phyloP scores from a whole-genome alignment of 2,797 vertebrate species.

The Argyrosomus regius region DNA sequence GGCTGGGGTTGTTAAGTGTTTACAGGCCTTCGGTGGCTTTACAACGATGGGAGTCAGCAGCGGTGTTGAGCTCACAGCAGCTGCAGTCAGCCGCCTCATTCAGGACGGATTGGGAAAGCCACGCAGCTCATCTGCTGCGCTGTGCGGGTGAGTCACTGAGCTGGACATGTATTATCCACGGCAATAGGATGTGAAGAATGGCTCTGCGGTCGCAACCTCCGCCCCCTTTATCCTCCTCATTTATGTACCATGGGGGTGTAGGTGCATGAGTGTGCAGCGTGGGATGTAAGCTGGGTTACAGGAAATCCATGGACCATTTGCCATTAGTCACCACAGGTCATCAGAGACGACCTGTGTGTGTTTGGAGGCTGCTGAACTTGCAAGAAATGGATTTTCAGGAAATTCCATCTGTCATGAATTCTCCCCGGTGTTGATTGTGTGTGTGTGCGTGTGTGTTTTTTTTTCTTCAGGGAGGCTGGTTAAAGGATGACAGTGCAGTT shows the following conservation, averaged over 20 bases:
- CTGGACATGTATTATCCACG: slow-evolving; percentile 52
- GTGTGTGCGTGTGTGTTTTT: neutral
- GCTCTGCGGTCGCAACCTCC: slow-evolving; percentile 31
- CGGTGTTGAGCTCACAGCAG: slow-evolving; percentile 61
- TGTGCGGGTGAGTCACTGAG: slow-evolving; percentile 43
- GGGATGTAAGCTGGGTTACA: slow-evolving; percentile 38
- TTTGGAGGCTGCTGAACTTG: slow-evolving; percentile 57
- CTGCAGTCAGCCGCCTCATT: slow-evolving; percentile 67
- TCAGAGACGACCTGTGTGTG: slow-evolving; percentile 34
- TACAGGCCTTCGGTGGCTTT: slow-evolving; percentile 59
- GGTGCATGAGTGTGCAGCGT: slow-evolving; percentile 1
- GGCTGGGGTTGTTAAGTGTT: slow-evolving; percentile 59
- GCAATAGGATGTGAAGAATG: slow-evolving; percentile 44
- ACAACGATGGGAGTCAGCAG: slow-evolving; percentile 38
- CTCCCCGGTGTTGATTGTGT: slow-evolving; percentile 32
- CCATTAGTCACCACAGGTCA: slow-evolving; percentile 73
- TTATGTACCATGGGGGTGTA: slow-evolving; percentile 2
- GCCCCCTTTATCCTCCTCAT: neutral
- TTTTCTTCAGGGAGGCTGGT: slow-evolving; percentile 30
- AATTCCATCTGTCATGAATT: slow-evolving; percentile 61
- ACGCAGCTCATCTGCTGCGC: slow-evolving; percentile 46
- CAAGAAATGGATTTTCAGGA: slow-evolving; percentile 61
- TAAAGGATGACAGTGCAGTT: slow-evolving; percentile 38
- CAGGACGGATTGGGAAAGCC: slow-evolving; percentile 49
- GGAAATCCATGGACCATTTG: slow-evolving; percentile 60